Conservation (phyloP, 2,113 vertebrate species). For the Phocoena phocoena region DNA sequence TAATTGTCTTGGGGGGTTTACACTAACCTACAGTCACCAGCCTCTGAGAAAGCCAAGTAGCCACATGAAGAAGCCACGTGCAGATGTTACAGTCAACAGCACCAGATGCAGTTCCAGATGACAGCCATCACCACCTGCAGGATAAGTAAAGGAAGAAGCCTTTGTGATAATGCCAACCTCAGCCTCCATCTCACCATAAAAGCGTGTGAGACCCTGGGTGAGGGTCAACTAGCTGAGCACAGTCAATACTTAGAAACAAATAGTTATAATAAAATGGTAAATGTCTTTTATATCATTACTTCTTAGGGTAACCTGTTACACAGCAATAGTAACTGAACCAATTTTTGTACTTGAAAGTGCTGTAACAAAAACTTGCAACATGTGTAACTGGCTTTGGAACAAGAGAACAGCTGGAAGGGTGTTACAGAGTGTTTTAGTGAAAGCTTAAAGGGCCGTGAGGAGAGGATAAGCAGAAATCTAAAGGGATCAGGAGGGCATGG, state of each 20-base stretch:
- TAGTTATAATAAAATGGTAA: background rate
- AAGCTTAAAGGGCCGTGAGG: too few species aligned
- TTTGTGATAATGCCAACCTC: background rate
- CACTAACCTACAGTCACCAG: background rate
- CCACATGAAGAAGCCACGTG: background rate
- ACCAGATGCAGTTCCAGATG: too few species aligned
- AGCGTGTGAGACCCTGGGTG: background rate
- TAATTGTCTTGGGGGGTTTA: background rate
- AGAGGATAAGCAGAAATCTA: background rate
- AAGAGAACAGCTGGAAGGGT: background rate
- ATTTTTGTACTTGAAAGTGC: background rate
- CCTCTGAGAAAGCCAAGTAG: background rate
- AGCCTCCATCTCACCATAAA: background rate
- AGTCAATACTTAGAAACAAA: background rate
- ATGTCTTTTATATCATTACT: background rate
- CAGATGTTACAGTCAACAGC: background rate
- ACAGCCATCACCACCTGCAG: background rate
- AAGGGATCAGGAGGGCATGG: fast-evolving
- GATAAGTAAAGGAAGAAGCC: background rate
- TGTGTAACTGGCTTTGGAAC: background rate
- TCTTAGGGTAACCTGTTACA: background rate
- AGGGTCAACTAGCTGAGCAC: background rate
- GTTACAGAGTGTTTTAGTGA: background rate
- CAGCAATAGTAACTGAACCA: background rate
- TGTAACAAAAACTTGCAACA: background rate